Conservation (phyloP, 2,113 vertebrate genomes). For the Globicephala melas region DNA sequence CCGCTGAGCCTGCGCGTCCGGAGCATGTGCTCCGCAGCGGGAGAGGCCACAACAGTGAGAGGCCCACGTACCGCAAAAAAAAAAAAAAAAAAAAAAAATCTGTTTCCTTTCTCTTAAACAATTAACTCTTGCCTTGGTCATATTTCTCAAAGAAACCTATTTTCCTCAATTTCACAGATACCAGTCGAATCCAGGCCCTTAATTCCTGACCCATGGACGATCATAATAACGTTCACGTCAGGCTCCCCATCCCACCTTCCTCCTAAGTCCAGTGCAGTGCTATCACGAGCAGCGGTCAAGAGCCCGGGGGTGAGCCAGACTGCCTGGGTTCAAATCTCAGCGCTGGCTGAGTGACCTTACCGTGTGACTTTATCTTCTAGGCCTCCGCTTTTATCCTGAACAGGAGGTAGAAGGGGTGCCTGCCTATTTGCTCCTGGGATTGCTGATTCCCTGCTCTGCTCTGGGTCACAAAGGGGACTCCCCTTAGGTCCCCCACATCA, state of each 20-base stretch:
- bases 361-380: not conserved
- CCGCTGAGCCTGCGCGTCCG: too few species aligned
- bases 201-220: not conserved
- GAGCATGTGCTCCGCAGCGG: too few species aligned
- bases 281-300: not conserved
- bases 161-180: not conserved
- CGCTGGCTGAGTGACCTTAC: not conserved
- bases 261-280: not conserved
- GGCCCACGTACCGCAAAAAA: too few species aligned
- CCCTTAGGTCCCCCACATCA: not conserved
- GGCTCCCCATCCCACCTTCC: not conserved
- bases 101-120: constrained; percentile 43
- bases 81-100: too few species aligned
- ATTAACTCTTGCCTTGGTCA: constrained; percentile 17
- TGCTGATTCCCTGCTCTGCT: not conserved
- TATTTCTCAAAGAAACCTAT: not conserved
- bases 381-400: not conserved
- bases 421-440: not conserved
- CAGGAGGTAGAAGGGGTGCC: not conserved
- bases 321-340: not conserved
- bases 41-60: too few species aligned
- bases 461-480: not conserved
- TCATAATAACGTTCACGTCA: not conserved
- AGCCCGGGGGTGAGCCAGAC: not conserved
- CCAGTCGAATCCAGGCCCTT: not conserved